Percentiles rank a stretch among this genome's conserved stretches.
phyloP scores from a whole-genome alignment of 2,113 vertebrate species.

The Proterorhinus semilunaris region DNA sequence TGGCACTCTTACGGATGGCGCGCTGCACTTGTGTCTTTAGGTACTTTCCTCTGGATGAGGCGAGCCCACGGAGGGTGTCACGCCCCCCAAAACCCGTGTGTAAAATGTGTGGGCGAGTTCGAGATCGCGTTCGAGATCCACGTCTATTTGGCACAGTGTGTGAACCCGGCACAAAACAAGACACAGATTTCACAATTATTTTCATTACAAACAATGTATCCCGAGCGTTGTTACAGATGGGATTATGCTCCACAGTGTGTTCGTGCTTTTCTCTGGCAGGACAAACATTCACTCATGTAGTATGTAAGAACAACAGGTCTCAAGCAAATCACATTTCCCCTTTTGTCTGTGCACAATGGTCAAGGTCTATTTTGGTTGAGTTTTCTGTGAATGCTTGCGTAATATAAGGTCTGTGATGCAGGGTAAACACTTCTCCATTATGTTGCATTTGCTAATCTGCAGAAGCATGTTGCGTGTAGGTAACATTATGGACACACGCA shows the following conservation, averaged over 20 bases:
- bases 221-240: no score
- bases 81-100: no score
- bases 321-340: not conserved
- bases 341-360: not conserved
- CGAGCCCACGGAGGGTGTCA: constrained; percentile 18
- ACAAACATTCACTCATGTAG: no score
- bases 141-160: no score
- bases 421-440: not conserved
- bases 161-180: no score
- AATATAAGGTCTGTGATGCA: not conserved
- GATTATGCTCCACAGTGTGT: no score
- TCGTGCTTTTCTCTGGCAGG: no score
- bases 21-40: constrained; percentile 54
- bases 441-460: not conserved
- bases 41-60: constrained; percentile 65
- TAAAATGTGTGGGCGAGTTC: no score
- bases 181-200: no score
- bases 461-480: not conserved
- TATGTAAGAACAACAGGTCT: no score
- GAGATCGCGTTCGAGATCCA: no score
- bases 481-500: not conserved
- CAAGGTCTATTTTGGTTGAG: not conserved
- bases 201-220: no score
- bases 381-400: not conserved
- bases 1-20: constrained; percentile 29